Evolutionary conservation across 2,113 vertebrate species (phyloP).

Genomic region (Mugil cephalus): DNA sequence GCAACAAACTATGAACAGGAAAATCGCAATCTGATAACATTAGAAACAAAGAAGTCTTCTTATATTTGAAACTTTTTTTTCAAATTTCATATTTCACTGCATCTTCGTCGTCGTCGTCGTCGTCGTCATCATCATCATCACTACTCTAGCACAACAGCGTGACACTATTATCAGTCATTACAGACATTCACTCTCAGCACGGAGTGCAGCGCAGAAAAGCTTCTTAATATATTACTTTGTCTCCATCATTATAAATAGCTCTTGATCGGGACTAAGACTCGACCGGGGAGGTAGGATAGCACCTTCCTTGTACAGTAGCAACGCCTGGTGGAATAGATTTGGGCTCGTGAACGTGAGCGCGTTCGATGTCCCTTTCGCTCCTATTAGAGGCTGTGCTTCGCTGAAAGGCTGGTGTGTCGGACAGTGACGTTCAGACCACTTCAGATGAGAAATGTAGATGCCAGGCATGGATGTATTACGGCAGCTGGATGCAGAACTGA

Average conservation of each 20-base stretch:
- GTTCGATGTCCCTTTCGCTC: conserved; percentile 28
- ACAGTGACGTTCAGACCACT: conserved; percentile 19
- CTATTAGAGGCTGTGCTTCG: conserved; percentile 66
- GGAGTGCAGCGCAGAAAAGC: conserved; percentile 76
- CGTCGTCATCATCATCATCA: conserved; percentile 64
- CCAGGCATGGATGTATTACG: conserved; percentile 20
- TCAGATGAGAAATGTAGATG: conserved; percentile 10
- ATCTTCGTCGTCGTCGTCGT: conserved; percentile 63
- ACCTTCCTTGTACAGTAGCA: conserved; percentile 73
- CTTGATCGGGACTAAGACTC: conserved; percentile 73
- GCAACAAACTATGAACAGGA: conserved; percentile 69
- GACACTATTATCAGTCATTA: conserved; percentile 80
- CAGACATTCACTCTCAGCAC: conserved; percentile 75
- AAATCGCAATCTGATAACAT: conserved; percentile 65
- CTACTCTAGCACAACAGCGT: conserved; percentile 80
- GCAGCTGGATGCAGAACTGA: not conserved
- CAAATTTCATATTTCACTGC: conserved; percentile 73
- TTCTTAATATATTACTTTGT: conserved; percentile 87
- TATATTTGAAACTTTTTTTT: conserved; percentile 51
- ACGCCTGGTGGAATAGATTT: conserved; percentile 45
- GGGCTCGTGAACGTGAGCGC: conserved; percentile 40
- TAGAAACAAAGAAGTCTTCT: conserved; percentile 74
- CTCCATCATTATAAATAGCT: conserved; percentile 84
- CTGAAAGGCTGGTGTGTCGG: conserved; percentile 20
- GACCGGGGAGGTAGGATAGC: conserved; percentile 69